Percentiles rank a stretch among this genome's conserved stretches.
Evolutionary conservation across 2,797 vertebrate genomes (phyloP).

Genomic region (Myotis vivesi): DNA sequence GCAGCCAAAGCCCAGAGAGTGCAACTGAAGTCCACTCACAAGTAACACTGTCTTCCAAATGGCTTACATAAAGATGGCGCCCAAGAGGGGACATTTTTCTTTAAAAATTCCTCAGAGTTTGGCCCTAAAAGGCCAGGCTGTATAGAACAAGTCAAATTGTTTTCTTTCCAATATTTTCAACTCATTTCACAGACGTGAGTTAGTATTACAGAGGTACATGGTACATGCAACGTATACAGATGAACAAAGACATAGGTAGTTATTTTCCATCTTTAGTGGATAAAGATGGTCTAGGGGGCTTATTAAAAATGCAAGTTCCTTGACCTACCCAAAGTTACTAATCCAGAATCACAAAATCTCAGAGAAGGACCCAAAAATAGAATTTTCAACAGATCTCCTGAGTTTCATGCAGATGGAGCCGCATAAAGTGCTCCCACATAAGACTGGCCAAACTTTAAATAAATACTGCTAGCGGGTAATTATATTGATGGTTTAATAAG

Average conservation of each 20-base stretch:
- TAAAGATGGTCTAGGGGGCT: not conserved
- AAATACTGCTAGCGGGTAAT: not conserved
- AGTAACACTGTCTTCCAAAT: not conserved
- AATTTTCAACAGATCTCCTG: slow-evolving; percentile 34
- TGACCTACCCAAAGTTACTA: not conserved
- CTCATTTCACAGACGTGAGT: not conserved
- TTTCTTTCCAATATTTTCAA: slow-evolving; percentile 25
- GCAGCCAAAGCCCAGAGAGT: not conserved
- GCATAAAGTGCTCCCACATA: not conserved
- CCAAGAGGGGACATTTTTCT: not conserved
- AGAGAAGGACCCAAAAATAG: not conserved
- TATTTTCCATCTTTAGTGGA: not conserved
- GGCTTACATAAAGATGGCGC: not conserved
- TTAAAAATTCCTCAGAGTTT: slow-evolving; percentile 22
- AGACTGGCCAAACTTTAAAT: not conserved
- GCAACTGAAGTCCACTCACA: not conserved
- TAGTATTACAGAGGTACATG: not conserved
- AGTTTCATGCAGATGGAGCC: not conserved
- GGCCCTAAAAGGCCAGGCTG: not conserved
- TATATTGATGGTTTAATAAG: not conserved
- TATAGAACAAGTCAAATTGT: not conserved
- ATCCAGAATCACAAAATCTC: slow-evolving; percentile 20
- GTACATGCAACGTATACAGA: not conserved
- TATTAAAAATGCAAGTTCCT: slow-evolving; percentile 13
- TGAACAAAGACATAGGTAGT: not conserved